Evolutionary conservation across 2,113 vertebrate species (phyloP).

Genomic region (Chaetops frenatus): DNA sequence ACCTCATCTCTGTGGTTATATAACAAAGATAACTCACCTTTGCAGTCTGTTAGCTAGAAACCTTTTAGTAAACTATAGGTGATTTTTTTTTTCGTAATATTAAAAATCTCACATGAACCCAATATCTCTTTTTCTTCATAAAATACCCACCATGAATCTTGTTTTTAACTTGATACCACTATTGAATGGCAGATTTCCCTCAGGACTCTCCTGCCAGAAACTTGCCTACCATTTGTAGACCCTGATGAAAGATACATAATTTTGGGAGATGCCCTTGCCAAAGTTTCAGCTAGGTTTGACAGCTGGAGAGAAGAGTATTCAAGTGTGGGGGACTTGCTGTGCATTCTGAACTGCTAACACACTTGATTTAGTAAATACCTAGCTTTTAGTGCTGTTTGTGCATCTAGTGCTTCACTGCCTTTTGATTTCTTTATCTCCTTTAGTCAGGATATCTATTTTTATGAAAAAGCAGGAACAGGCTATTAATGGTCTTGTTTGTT

Average conservation of each 20-base stretch:
- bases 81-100: background rate
- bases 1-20: background rate
- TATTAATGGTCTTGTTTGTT: background rate
- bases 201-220: background rate
- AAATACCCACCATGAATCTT: background rate
- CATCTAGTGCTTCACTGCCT: background rate
- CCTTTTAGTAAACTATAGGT: background rate
- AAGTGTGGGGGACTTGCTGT: background rate
- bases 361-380: background rate
- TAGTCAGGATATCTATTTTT: background rate
- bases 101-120: background rate
- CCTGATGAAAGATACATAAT: background rate
- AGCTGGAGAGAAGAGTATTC: background rate
- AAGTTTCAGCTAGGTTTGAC: background rate
- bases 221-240: background rate
- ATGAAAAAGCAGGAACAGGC: background rate
- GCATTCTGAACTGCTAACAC: background rate
- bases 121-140: background rate
- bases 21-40: background rate
- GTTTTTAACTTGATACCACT: background rate
- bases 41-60: background rate
- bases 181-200: background rate
- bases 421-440: background rate
- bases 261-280: background rate
- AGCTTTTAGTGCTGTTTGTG: background rate